Conservation (phyloP, 2,113 vertebrate genomes). For the Gallinago undulata region DNA sequence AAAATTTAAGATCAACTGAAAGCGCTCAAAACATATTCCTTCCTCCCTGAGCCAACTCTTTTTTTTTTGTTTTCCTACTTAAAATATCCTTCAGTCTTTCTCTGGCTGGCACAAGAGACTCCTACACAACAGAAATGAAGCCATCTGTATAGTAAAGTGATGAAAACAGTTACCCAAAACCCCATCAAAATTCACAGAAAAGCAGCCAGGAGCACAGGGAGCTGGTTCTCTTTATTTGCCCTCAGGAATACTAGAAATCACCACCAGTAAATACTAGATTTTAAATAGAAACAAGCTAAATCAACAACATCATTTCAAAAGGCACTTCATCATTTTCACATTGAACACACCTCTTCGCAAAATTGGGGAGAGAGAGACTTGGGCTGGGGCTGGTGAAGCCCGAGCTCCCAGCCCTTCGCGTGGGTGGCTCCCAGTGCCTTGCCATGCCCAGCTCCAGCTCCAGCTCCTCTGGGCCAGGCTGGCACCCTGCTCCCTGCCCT, state of each 20-base stretch:
- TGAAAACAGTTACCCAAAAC: neutral
- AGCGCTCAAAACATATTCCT: neutral
- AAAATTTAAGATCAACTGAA: neutral
- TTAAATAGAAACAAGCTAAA: neutral
- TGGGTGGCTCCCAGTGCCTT: accelerated
- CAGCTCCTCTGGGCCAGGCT: neutral
- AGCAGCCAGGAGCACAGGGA: neutral
- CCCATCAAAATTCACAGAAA: neutral
- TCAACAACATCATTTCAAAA: neutral
- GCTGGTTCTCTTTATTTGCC: neutral
- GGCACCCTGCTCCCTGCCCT: neutral
- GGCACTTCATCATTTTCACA: neutral
- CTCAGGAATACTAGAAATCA: neutral
- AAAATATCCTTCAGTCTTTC: neutral
- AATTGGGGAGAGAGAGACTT: neutral
- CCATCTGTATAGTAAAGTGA: neutral
- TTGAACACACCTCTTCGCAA: accelerated
- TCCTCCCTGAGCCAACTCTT: neutral
- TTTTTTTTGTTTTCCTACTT: neutral
- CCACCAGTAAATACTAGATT: neutral
- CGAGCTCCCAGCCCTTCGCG: neutral
- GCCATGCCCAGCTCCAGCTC: neutral
- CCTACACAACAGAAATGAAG: neutral
- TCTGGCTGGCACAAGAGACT: slow-evolving; percentile 26
- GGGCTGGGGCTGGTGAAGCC: accelerated